Base-by-base conservation (phyloP, 2,797 vertebrate genomes). In the Euthynnus affinis region DNA sequence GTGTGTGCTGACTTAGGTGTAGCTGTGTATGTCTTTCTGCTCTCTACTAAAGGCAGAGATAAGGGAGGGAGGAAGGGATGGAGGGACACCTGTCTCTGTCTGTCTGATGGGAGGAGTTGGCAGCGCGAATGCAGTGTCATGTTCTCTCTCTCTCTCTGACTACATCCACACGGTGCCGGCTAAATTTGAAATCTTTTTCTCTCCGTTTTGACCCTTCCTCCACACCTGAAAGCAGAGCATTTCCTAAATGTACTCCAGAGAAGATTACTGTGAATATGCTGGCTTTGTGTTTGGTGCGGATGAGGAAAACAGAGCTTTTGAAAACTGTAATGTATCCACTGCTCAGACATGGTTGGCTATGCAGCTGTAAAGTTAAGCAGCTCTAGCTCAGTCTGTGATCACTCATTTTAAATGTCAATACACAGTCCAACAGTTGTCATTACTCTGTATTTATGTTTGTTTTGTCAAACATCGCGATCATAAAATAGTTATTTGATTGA, bases 71-170 rank as follows among this genome's bases (percentile, higher is more conserved):
- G 51, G 81, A 44, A 53, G 62, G 68, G 58, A n/a, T 14, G 70
- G 71, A 60, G 56, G 83, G 71, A 82, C 93, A 94, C 93, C 89
- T 93, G 92, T 87, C 85, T 75, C 85, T 71, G 85, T 92, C 92
- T 57, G 84, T 95, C 91, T 78, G 51, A 78, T 64, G 83, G 85
- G 74, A 67, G 61, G 81, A 78, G 73, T 27, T 88, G 84, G 78
- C 82, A 57, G 68, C 59, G 29, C 57, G 75, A 70, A 69, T 58
- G 76, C 81, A 90, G 89, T 89, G 87, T 93, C 88, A 78, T 88
- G 83, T 92, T 92, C 86, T 84, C 76, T 29, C 86, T 84, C 76
- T 29, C 27, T 52, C 81, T 71, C 81, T 49, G 83, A 75, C 74
- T 48, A 5, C 46, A 6, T 83, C 67, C 58, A 42, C 52, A 56